These are phyloP conservation scores for Apotomis turbidana DNA, from an alignment of 2,888 invertebrate species.

Conservation along the genomic window DNA sequence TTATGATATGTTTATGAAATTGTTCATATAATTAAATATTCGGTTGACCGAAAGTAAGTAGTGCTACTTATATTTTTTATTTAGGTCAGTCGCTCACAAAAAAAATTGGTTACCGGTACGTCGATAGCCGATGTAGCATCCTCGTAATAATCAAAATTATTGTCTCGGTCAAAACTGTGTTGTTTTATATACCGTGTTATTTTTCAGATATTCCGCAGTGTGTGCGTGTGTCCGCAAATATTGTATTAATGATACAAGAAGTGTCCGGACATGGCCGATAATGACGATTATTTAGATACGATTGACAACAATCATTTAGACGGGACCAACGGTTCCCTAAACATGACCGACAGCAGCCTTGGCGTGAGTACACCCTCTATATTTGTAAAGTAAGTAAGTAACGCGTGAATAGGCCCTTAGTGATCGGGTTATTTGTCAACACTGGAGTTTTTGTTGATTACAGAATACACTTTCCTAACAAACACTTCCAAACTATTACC, in stretches of 20 bases:
- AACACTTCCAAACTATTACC: not conserved
- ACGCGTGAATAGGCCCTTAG: not conserved
- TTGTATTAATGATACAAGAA: slow-evolving; percentile 61
- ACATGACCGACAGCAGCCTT: slow-evolving; percentile 79
- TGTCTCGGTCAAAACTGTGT: slow-evolving; percentile 46
- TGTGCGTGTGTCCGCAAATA: slow-evolving; percentile 53
- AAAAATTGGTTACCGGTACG: slow-evolving; percentile 82
- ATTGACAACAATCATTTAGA: slow-evolving; percentile 83
- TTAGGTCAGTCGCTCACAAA: slow-evolving; percentile 63
- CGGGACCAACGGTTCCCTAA: slow-evolving; percentile 85
- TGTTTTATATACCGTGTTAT: slow-evolving; percentile 39
- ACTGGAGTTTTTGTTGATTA: not conserved
- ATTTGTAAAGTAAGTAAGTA: not conserved
- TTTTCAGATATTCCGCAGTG: slow-evolving; percentile 61
- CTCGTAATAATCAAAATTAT: slow-evolving; percentile 53
- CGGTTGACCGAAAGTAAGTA: slow-evolving; percentile 49
- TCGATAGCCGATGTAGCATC: slow-evolving; percentile 55
- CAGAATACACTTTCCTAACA: not conserved
- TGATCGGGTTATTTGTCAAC: slow-evolving; percentile 16
- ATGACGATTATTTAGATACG: slow-evolving; percentile 80
- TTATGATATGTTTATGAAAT: slow-evolving; percentile 57
- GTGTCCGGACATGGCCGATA: slow-evolving; percentile 76
- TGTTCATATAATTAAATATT: slow-evolving; percentile 51
- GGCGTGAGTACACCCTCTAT: slow-evolving; percentile 64
- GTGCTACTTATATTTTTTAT: slow-evolving; percentile 67